phyloP scores from a whole-genome alignment of 2,797 vertebrate species.

The Arnoldichthys spilopterus region DNA sequence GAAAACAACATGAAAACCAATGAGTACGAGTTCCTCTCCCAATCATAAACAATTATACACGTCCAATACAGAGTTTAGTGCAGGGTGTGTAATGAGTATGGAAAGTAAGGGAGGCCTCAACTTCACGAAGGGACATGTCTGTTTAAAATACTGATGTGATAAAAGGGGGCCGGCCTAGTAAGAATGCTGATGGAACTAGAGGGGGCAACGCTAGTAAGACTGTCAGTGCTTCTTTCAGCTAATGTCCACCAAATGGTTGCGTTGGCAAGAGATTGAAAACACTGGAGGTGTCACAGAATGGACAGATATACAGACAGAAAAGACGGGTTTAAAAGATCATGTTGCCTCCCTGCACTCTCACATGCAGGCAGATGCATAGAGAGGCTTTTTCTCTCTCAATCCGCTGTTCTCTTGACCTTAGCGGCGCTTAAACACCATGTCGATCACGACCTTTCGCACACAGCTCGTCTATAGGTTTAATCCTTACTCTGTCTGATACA shows the following conservation, averaged over 20 bases:
- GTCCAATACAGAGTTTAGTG: too few relatives aligned
- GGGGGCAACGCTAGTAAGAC: background rate
- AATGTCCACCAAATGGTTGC: background rate
- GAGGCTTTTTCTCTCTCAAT: background rate
- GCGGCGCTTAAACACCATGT: background rate
- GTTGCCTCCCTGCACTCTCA: background rate
- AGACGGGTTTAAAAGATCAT: background rate
- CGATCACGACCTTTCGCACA: background rate
- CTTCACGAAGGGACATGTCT: too few relatives aligned
- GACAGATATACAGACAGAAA: background rate
- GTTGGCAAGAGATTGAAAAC: background rate
- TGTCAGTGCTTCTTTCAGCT: too few relatives aligned
- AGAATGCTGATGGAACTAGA: background rate
- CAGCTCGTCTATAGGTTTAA: constrained; percentile 8
- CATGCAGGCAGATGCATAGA: background rate
- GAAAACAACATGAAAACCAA: too few relatives aligned
- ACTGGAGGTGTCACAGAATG: background rate
- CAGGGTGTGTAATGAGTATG: too few relatives aligned
- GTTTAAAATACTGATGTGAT: too few relatives aligned
- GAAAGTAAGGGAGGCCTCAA: too few relatives aligned
- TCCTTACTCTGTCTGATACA: background rate
- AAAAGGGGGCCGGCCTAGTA: too few relatives aligned
- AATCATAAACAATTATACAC: too few relatives aligned
- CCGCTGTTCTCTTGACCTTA: background rate
- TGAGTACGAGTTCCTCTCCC: too few relatives aligned